phyloP scores from a whole-genome alignment of 2,113 vertebrate species.

The Menura novaehollandiae region DNA sequence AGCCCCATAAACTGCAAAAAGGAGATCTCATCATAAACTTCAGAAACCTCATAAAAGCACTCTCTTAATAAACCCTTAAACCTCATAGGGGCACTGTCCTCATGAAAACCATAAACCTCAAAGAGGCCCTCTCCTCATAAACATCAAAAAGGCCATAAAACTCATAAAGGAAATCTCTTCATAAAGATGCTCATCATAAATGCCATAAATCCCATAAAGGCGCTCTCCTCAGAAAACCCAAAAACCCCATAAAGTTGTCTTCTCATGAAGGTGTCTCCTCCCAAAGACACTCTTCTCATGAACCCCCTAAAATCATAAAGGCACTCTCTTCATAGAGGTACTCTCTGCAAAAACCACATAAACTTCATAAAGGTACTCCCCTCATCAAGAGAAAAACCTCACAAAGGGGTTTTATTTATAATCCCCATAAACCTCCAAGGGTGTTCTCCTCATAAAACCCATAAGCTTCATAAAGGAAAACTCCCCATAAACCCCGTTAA shows the following conservation, averaged over 20 bases:
- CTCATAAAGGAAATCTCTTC: neutral
- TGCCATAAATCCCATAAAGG: neutral
- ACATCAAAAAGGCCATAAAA: neutral
- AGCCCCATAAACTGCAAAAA: neutral
- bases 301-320: neutral
- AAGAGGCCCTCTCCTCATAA: neutral
- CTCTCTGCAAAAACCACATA: neutral
- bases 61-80: neutral
- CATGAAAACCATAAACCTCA: neutral
- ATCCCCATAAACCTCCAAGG: neutral
- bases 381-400: neutral
- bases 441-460: no score
- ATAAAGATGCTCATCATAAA: neutral
- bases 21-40: neutral
- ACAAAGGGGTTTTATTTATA: neutral
- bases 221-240: neutral
- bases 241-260: neutral
- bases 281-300: neutral
- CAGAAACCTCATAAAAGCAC: neutral
- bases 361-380: neutral
- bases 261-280: neutral
- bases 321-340: neutral
- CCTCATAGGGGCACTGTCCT: neutral
- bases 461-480: neutral
- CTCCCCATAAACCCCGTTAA: neutral